phyloP scores from a whole-genome alignment of 1,140 invertebrate species.

The Bacillus rossius region DNA sequence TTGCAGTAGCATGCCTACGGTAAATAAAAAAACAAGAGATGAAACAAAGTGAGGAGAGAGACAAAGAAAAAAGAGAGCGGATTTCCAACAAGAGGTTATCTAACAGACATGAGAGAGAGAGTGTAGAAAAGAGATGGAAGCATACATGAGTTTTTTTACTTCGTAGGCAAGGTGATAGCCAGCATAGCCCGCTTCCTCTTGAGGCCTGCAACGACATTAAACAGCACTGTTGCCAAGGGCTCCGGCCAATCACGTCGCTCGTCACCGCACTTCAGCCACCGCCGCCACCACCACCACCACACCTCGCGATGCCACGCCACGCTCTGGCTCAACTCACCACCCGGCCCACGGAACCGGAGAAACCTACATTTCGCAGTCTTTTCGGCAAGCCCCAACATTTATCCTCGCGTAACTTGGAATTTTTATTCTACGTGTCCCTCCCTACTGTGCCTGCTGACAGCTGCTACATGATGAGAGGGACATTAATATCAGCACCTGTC shows the following conservation, averaged over 20 bases:
- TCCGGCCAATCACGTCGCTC: not conserved
- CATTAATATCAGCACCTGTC: too few species aligned
- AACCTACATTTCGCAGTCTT: too few species aligned
- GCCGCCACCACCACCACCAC: too few species aligned
- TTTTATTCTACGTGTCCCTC: too few species aligned
- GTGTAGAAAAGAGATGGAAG: conserved; percentile 42
- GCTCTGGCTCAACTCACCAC: too few species aligned
- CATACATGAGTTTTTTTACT: conserved; percentile 99
- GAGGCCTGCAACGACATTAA: conserved; percentile 60
- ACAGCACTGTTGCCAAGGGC: conserved; percentile 10
- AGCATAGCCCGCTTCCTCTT: conserved; percentile 86
- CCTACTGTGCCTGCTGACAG: too few species aligned
- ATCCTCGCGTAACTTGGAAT: too few species aligned
- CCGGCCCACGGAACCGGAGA: too few species aligned
- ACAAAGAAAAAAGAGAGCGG: conserved; percentile 7
- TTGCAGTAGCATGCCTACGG: conserved; percentile 6
- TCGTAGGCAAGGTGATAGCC: conserved; percentile 98
- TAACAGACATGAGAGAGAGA: conserved; percentile 14
- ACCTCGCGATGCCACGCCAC: too few species aligned
- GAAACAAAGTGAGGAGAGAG: conserved; percentile 10
- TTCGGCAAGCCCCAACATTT: too few species aligned
- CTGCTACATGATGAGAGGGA: too few species aligned
- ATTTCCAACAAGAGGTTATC: conserved; percentile 1
- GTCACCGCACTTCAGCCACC: too few species aligned
- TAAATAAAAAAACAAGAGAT: conserved; percentile 3